Evolutionary conservation across 1,140 invertebrate genomes (phyloP).

Genomic region (Argopecten irradians): DNA sequence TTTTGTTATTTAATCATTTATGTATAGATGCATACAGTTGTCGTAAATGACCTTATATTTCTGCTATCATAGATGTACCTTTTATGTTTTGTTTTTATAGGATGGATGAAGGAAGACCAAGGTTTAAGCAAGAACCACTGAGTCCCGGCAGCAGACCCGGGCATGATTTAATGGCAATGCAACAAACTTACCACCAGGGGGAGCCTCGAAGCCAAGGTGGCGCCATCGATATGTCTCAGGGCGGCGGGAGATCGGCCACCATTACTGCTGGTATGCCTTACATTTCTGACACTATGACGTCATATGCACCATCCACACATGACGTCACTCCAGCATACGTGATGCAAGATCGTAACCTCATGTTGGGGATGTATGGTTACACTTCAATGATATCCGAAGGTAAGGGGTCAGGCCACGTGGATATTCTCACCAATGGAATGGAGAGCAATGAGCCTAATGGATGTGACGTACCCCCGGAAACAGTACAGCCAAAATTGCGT

Average conservation of each 20-base stretch:
- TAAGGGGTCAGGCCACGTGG: background rate
- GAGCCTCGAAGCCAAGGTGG: background rate
- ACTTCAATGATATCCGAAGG: background rate
- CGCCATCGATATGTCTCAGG: background rate
- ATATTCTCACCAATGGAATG: background rate
- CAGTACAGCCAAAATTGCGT: background rate
- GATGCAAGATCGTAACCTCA: conserved; percentile 1
- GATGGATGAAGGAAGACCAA: background rate
- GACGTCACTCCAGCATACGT: background rate
- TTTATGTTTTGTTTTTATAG: background rate
- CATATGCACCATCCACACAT: background rate
- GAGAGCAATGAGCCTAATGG: background rate
- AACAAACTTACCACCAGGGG: background rate
- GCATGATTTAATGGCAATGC: background rate
- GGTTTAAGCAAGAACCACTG: background rate
- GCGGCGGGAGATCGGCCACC: background rate
- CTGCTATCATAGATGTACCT: too few species aligned
- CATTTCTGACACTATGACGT: background rate
- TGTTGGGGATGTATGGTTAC: background rate
- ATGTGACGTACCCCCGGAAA: background rate
- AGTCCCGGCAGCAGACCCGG: background rate
- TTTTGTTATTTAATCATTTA: too few species aligned
- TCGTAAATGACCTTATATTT: too few species aligned
- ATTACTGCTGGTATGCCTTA: background rate
- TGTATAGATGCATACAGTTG: too few species aligned